Conservation (phyloP, 2,797 vertebrate species). For the Malacoctenus gilli region DNA sequence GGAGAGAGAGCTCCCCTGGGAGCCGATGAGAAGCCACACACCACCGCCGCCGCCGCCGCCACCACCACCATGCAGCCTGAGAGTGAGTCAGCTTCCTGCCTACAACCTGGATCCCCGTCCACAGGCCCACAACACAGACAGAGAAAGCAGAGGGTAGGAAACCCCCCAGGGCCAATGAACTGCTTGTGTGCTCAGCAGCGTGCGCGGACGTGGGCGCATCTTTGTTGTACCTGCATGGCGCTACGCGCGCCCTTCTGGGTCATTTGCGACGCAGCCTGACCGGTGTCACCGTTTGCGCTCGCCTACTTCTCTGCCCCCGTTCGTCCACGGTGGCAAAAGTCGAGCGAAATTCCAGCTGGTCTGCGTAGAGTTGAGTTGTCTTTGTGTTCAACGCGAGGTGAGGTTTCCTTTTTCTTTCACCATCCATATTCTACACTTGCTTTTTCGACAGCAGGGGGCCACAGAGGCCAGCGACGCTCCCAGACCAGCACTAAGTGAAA, state of each 20-base stretch:
- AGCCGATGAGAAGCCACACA: constrained; percentile 69
- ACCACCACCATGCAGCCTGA: constrained; percentile 65
- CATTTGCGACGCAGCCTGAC: too few species aligned
- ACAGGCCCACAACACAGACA: constrained; percentile 63
- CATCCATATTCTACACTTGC: too few species aligned
- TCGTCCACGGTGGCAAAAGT: too few species aligned
- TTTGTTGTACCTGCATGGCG: constrained; percentile 28
- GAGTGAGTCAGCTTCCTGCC: constrained; percentile 76
- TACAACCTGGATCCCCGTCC: constrained; percentile 70
- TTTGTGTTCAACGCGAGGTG: too few species aligned
- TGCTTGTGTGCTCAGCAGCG: constrained; percentile 32
- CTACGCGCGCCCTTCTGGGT: not conserved
- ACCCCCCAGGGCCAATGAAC: constrained; percentile 49
- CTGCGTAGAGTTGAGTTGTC: too few species aligned
- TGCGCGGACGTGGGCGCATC: constrained; percentile 17
- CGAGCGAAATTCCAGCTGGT: too few species aligned
- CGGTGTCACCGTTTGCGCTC: too few species aligned
- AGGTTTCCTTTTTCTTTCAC: too few species aligned
- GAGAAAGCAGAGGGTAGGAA: constrained; percentile 62
- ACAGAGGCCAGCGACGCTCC: too few species aligned
- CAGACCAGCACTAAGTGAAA: too few species aligned
- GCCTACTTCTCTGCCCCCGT: too few species aligned
- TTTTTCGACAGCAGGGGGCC: too few species aligned
- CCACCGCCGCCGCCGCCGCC: constrained; percentile 51
- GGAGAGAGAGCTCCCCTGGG: constrained; percentile 70